These are phyloP conservation scores for Muscicapa comitata DNA, from an alignment of 2,797 vertebrate species.

Conservation along the genomic window DNA sequence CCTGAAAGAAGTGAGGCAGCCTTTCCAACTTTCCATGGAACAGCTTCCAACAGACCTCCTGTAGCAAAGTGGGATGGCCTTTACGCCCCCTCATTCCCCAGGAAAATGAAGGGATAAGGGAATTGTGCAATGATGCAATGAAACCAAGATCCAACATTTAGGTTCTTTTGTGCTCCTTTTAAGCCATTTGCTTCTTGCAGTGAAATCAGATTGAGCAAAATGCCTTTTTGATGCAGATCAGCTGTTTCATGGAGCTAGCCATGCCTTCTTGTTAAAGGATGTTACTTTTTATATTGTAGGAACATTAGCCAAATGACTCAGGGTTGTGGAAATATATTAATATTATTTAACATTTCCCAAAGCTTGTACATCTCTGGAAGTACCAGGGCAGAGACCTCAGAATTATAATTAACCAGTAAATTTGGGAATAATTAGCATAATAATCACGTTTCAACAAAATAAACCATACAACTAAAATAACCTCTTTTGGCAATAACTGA, in stretches of 20 bases:
- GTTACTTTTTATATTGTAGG: neutral
- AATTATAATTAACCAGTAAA: constrained; percentile 15
- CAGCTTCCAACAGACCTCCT: neutral
- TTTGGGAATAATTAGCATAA: constrained; percentile 46
- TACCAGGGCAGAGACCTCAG: neutral
- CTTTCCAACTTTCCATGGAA: neutral
- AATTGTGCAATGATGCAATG: neutral
- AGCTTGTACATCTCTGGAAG: constrained; percentile 9
- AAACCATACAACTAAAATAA: neutral
- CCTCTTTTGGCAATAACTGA: constrained; percentile 7
- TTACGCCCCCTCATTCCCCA: neutral
- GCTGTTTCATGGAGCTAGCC: neutral
- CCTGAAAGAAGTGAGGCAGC: neutral
- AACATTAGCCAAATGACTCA: neutral
- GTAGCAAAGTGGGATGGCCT: neutral
- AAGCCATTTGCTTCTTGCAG: neutral
- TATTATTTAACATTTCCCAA: neutral
- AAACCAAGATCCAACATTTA: neutral
- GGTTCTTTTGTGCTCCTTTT: neutral
- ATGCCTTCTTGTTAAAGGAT: neutral
- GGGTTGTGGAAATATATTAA: neutral
- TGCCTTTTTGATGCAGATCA: neutral
- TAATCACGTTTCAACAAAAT: constrained; percentile 8
- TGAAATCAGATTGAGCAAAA: neutral
- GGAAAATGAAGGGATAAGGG: neutral